Percentiles rank a stretch among this genome's conserved stretches.
phyloP scores from a whole-genome alignment of 1,140 invertebrate genomes.

The Cherax destructor region DNA sequence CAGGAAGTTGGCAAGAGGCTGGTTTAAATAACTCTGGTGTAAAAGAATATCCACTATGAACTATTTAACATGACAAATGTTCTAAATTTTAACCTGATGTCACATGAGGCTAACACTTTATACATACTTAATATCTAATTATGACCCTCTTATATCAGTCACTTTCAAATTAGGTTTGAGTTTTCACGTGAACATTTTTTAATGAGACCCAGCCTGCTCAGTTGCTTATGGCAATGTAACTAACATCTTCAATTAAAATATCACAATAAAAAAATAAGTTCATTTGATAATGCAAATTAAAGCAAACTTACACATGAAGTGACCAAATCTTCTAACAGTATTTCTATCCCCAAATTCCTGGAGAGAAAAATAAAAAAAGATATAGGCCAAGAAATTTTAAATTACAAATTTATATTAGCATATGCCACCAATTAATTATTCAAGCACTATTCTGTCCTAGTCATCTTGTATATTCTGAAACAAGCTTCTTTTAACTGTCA shows the following conservation, averaged over 20 bases:
- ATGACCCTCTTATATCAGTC: constrained; percentile 37
- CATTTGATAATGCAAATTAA: no score
- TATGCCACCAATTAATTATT: not conserved
- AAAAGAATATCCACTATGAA: constrained; percentile 65
- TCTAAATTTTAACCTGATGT: constrained; percentile 30
- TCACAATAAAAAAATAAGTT: not conserved
- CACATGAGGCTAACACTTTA: constrained; percentile 45
- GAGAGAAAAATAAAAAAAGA: not conserved
- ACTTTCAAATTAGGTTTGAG: constrained; percentile 25
- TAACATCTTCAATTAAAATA: constrained; percentile 11
- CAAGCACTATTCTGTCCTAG: not conserved
- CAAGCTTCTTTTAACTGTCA: not conserved
- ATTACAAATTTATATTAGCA: not conserved
- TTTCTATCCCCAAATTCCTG: not conserved
- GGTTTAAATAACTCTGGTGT: constrained; percentile 59
- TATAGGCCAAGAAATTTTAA: not conserved
- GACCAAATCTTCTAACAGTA: not conserved
- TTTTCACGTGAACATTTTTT: constrained; percentile 16
- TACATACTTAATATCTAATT: constrained; percentile 34
- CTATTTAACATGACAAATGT: constrained; percentile 33
- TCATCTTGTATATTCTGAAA: not conserved
- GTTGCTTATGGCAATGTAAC: not conserved
- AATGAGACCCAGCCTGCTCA: constrained; percentile 15
- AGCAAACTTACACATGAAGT: constrained; percentile 9
- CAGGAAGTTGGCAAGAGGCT: constrained; percentile 66